Base-by-base conservation (phyloP, 2,797 vertebrate species). In the Erpetoichthys calabaricus region DNA sequence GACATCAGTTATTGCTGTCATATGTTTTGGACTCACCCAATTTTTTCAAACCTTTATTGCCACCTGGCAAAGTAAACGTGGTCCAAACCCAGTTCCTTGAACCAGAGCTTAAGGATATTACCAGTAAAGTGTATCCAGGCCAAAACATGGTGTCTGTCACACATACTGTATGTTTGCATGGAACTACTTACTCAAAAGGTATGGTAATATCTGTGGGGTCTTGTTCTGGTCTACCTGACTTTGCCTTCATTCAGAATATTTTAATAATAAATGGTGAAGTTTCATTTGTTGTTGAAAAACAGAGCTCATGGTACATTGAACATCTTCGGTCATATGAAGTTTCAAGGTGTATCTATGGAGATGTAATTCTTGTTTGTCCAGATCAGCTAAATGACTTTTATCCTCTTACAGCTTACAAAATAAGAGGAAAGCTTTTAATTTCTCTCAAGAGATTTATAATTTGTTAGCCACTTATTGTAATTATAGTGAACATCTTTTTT, bases 131-230 rank as follows among this genome's bases (percentile, higher is more conserved):
- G 62, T 65, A 10, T 56, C 42, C 42, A 59, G 10, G 63, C 55
- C 43, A 56, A 5, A 56, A 25, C 45, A 5, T 46, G 8, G 45
- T 64, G 45, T 65, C 60, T 44, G 56, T 62, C 7, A 6, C 63
- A 2, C 10, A 59, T 41, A 50, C 42, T 55, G 59, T 42, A 44
- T 25, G 8, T 4, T 51, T 64, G 7, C 42, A 63, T 61, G 57
- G 55, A 7, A 67, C 63, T 42, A 42, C 43, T 41, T 69, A 67
- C 9, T 7, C 54, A n/a, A 10, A 55, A 56, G 63, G 60, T 10
- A 69, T 67, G 63, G 61, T 65, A 53, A 42, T 69, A 3, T 57
- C 60, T 43, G 2, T 57, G 62, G 60, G 64, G 4, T 52, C 7
- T 47, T 42, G 53, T 59, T 44, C 47, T 57, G 59, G 61, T 5